Evolutionary conservation across 1,140 invertebrate genomes (phyloP).

Genomic region (Tetramorium alpestre): DNA sequence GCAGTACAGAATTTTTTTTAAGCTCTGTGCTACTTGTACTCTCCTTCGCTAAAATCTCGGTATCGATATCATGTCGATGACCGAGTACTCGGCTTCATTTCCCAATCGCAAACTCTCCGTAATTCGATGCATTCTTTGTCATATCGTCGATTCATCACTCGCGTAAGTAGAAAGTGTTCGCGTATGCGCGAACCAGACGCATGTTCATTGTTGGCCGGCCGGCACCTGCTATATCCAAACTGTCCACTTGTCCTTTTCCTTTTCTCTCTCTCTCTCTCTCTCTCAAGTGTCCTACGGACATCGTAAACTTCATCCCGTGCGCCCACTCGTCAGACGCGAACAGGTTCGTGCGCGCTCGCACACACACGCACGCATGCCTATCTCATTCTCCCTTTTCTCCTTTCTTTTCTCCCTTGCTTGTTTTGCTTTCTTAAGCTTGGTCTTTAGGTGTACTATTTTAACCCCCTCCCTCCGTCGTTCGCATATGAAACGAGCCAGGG

Average conservation of each 20-base stretch:
- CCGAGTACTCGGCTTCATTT: neutral
- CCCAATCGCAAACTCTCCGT: neutral
- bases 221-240: slow-evolving; percentile 67
- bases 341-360: slow-evolving; percentile 66
- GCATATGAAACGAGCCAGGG: slow-evolving; percentile 14
- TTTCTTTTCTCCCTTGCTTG: slow-evolving; percentile 38
- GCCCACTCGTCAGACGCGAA: slow-evolving; percentile 72
- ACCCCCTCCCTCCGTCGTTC: neutral
- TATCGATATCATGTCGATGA: neutral
- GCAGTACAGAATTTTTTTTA: neutral
- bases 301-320: slow-evolving; percentile 73
- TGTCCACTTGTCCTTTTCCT: slow-evolving; percentile 55
- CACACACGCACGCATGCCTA: neutral
- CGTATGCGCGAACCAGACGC: slow-evolving; percentile 49
- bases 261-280: slow-evolving; percentile 41
- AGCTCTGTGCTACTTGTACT: neutral
- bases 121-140: slow-evolving; percentile 24
- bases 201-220: slow-evolving; percentile 65
- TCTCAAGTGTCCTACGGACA: slow-evolving; percentile 43
- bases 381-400: slow-evolving; percentile 20
- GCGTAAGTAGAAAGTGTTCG: slow-evolving; percentile 34
- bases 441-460: slow-evolving; percentile 31
- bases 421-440: slow-evolving; percentile 20
- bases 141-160: slow-evolving; percentile 24
- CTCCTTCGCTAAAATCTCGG: neutral